Conservation (phyloP, 2,113 vertebrate species). For the Salvator merianae region DNA sequence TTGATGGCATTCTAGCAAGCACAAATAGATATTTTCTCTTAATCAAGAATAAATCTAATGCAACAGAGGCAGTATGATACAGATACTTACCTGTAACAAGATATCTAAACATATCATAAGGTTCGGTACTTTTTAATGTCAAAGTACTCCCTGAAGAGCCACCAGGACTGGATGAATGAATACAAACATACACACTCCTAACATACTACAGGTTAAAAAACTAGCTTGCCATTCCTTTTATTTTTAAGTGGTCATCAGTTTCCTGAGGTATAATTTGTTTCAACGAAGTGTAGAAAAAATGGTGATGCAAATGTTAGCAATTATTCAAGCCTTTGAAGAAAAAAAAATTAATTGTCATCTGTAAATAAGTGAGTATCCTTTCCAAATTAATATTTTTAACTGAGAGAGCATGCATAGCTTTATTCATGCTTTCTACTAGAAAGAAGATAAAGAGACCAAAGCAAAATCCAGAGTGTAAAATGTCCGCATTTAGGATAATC, state of each 20-base stretch:
- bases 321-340: background rate
- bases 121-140: background rate
- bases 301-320: background rate
- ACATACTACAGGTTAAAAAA: background rate
- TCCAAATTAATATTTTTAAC: background rate
- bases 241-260: background rate
- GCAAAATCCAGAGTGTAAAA: background rate
- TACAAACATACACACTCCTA: no score
- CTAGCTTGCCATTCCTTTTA: background rate
- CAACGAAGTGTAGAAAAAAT: background rate
- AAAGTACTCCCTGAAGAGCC: background rate
- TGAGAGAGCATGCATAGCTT: background rate
- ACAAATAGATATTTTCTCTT: background rate
- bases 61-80: background rate
- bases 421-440: background rate
- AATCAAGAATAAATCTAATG: background rate
- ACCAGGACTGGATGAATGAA: background rate
- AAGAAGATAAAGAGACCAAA: background rate
- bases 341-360: background rate
- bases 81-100: conserved; percentile 5
- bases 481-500: background rate
- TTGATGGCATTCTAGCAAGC: background rate
- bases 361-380: background rate
- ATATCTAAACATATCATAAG: background rate
- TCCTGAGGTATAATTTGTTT: background rate